Evolutionary conservation across 30 jellyfish, hydroid and myxozoan species (phyloP), one percentile per base, ranked within the genome.

Genomic region (Calvadosia cruxmelitensis): DNA sequence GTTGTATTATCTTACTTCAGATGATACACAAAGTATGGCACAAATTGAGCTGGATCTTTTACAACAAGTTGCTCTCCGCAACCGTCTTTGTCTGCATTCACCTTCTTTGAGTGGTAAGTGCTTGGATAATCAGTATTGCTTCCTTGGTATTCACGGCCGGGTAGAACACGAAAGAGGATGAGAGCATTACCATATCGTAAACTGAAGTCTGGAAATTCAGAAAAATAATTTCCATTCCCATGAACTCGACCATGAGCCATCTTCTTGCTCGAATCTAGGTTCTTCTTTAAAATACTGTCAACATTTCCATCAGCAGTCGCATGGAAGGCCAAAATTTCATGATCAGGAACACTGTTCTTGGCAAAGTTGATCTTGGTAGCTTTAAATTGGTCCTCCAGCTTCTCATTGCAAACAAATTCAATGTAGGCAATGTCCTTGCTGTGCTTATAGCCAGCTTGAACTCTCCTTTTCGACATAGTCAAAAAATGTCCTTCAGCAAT

Each of bases 191-290:
- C 82, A 29, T 78, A 78, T 31, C 63, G 66, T n/a, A 78, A 49
- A 36, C 82, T 67, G 50, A 53, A 34, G 5, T 78, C 77, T 31
- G 91, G 91, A 5, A 51, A 2, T 33, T 78, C 91, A 7, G 91
- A 78, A 57, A 78, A 78, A 35, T 78, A 78, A 33, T 68, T 63
- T 20, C 91, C 91, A 13, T 68, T 61, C 12, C 91, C 91, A 69
- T 68, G 63, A 5, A 20, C 57, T 63, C 53, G 76, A 16, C 81
- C 91, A 42, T 42, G 57, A 5, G 57, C 57, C 10, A 20, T 20
- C 2, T 71, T 75, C 20, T 61, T 61, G 31, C 86, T 74, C 16
- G 86, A 50, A 50, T 57, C 50, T 16, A 68, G 61, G 70, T 78
- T 78, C 2, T 63, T 28, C 16, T 51, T 63, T 70, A 72, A 50